Conservation (phyloP, 1,140 invertebrate species). For the Mizuhopecten yessoensis region DNA sequence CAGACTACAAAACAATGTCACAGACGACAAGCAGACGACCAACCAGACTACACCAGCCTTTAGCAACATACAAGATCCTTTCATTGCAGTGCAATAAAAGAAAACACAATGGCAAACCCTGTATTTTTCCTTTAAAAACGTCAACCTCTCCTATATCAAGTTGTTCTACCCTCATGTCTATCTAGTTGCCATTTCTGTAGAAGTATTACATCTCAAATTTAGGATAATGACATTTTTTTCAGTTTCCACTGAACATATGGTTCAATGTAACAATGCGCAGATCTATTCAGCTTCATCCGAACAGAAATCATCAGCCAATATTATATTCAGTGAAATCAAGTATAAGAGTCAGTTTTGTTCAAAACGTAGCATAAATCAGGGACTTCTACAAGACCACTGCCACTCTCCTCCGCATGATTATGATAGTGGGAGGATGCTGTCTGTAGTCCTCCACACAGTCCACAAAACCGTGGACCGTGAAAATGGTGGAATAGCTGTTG, state of each 20-base stretch:
- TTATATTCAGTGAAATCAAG: neutral
- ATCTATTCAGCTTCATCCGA: neutral
- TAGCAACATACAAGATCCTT: neutral
- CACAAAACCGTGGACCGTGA: neutral
- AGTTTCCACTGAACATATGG: too few species aligned
- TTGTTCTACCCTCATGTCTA: neutral
- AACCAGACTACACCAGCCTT: neutral
- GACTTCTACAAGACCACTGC: neutral
- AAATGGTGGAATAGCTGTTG: conserved; percentile 4
- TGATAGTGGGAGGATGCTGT: neutral
- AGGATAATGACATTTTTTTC: neutral
- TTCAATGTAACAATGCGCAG: neutral
- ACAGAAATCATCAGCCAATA: neutral
- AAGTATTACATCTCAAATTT: neutral
- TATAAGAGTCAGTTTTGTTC: neutral
- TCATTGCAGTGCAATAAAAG: neutral
- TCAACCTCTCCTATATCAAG: too few species aligned
- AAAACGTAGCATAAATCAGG: neutral
- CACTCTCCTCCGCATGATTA: neutral
- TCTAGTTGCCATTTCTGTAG: neutral
- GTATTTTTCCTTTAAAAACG: too few species aligned
- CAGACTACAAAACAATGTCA: neutral
- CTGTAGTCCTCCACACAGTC: neutral
- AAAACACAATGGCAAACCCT: neutral
- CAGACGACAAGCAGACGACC: neutral